Percentiles rank a stretch among this genome's conserved stretches.
phyloP scores from a whole-genome alignment of 2,888 invertebrate genomes.

The Cryptophagus acutangulus region DNA sequence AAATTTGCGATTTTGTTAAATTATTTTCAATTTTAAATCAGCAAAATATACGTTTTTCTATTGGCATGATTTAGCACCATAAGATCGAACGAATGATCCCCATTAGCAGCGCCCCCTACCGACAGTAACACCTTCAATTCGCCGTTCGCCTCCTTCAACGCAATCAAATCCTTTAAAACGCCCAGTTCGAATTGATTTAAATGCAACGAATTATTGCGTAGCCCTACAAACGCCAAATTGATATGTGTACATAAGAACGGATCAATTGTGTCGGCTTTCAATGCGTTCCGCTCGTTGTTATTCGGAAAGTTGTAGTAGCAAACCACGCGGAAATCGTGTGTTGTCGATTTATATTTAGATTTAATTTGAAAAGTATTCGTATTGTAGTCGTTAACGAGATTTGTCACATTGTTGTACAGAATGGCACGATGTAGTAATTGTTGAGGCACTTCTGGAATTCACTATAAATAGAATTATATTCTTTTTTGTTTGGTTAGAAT shows the following conservation, averaged over 20 bases:
- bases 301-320: slow-evolving; percentile 67
- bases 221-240: slow-evolving; percentile 68
- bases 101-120: slow-evolving; percentile 60
- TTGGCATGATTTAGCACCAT: slow-evolving; percentile 69
- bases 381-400: no score
- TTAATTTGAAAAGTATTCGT: background rate
- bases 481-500: slow-evolving; percentile 4
- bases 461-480: slow-evolving; percentile 10
- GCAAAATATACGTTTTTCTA: slow-evolving; percentile 54
- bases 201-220: slow-evolving; percentile 58
- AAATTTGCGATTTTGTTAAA: background rate
- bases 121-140: slow-evolving; percentile 73
- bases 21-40: background rate
- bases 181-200: slow-evolving; percentile 47
- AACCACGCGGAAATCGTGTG: slow-evolving; percentile 49
- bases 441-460: slow-evolving; percentile 30
- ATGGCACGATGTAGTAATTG: slow-evolving; percentile 35
- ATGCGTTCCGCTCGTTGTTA: slow-evolving; percentile 19
- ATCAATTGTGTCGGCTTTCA: slow-evolving; percentile 52
- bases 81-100: slow-evolving; percentile 59
- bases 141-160: slow-evolving; percentile 58
- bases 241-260: slow-evolving; percentile 78
- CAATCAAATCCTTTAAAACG: slow-evolving; percentile 30
- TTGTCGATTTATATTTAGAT: slow-evolving; percentile 1
- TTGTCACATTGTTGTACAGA: slow-evolving; percentile 31